phyloP scores from a whole-genome alignment of 2,113 vertebrate species.

The Tichodroma muraria region DNA sequence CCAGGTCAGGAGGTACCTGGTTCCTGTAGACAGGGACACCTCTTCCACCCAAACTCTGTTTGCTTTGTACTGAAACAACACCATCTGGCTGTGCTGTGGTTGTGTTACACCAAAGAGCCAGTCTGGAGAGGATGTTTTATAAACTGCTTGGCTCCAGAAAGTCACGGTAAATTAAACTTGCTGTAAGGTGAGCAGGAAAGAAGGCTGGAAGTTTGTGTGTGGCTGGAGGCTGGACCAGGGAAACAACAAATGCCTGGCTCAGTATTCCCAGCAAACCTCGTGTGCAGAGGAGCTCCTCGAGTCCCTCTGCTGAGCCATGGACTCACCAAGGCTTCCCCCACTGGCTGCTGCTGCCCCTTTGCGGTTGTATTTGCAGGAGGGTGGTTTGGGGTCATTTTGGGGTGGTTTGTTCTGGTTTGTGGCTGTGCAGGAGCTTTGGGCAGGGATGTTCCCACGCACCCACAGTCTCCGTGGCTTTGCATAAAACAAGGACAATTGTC shows the following conservation, averaged over 20 bases:
- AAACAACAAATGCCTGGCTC: neutral
- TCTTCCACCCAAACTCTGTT: neutral
- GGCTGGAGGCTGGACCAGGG: neutral
- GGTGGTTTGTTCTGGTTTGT: neutral
- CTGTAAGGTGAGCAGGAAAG: accelerated
- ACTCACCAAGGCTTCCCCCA: neutral
- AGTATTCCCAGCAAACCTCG: neutral
- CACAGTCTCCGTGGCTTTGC: neutral
- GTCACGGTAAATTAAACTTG: neutral
- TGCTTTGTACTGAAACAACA: accelerated
- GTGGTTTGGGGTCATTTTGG: neutral
- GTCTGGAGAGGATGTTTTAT: neutral
- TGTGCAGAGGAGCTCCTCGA: accelerated
- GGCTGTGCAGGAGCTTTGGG: neutral
- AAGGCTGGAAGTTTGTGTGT: neutral
- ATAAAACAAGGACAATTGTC: neutral
- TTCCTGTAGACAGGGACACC: neutral
- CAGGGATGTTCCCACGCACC: neutral
- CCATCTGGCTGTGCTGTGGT: neutral
- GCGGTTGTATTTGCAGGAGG: neutral
- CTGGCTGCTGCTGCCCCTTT: neutral
- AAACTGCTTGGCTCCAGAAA: neutral
- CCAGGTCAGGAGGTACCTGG: too few species aligned
- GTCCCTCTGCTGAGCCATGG: accelerated
- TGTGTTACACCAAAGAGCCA: neutral